Evolutionary conservation across 2,888 invertebrate genomes (phyloP).

Genomic region (Orthosia gracilis): DNA sequence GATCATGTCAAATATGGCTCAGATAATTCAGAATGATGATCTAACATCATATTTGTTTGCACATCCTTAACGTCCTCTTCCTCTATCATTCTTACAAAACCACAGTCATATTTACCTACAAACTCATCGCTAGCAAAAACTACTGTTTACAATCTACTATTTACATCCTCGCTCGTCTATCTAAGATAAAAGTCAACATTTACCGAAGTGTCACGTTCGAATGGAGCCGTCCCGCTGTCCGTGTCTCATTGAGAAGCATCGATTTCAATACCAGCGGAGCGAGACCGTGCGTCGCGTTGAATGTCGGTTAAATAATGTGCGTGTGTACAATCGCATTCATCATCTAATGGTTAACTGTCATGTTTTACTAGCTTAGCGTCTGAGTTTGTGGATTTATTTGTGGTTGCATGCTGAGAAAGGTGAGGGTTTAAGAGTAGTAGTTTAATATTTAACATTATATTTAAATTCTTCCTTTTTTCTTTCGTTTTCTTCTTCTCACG

Average conservation of each 20-base stretch:
- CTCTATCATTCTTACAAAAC: conserved; percentile 1
- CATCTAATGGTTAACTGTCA: conserved; percentile 47
- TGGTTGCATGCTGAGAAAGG: background rate
- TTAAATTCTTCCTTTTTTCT: too few species aligned
- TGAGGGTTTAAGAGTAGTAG: background rate
- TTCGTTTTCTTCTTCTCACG: too few species aligned
- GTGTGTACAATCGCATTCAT: conserved; percentile 39
- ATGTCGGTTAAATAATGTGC: conserved; percentile 10
- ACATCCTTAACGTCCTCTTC: background rate
- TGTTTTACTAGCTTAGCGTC: conserved; percentile 28
- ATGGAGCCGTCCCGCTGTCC: conserved; percentile 38
- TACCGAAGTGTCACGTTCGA: conserved; percentile 36
- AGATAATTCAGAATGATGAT: conserved; percentile 9
- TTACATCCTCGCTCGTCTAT: conserved; percentile 21
- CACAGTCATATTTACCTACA: conserved; percentile 6
- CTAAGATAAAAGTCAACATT: conserved; percentile 34
- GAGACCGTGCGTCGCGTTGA: conserved; percentile 64
- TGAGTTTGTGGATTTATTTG: conserved; percentile 9
- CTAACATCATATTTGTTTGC: conserved; percentile 14
- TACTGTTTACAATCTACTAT: conserved; percentile 20
- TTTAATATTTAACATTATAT: background rate
- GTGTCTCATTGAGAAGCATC: conserved; percentile 57
- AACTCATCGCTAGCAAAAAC: conserved; percentile 31
- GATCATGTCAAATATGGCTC: background rate
- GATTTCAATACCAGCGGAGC: conserved; percentile 71